Conservation (phyloP, 2,113 vertebrate species). For the Diglossa brunneiventris region DNA sequence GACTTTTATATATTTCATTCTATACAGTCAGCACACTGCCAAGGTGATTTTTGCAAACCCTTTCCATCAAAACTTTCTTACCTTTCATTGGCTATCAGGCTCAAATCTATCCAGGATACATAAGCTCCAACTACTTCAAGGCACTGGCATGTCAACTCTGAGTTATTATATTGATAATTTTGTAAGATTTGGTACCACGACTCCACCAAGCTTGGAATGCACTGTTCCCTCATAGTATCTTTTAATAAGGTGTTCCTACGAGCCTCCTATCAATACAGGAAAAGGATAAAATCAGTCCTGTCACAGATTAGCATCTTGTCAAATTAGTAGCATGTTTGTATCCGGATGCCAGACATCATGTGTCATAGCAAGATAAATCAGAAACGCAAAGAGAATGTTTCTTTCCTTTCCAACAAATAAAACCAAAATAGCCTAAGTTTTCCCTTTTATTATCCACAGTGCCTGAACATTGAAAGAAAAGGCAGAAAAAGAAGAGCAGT, state of each 20-base stretch:
- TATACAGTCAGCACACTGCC: not conserved
- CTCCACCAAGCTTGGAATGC: conserved; percentile 95
- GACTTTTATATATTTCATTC: not conserved
- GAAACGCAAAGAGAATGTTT: not conserved
- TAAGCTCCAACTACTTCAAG: conserved; percentile 97
- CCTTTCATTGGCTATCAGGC: conserved; percentile 98
- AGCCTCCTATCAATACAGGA: conserved; percentile 78
- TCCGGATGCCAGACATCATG: not conserved
- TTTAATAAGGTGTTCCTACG: conserved; percentile 95
- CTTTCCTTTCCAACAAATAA: not conserved
- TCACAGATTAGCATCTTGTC: not conserved
- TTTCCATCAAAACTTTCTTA: conserved; percentile 36
- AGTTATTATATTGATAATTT: conserved; percentile 90
- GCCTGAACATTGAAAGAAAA: not conserved
- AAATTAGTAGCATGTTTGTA: not conserved
- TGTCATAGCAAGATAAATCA: not conserved
- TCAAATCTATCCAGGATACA: conserved; percentile 98
- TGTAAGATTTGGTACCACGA: conserved; percentile 99
- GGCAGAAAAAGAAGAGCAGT: not conserved
- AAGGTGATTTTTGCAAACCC: not conserved
- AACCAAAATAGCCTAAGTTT: not conserved
- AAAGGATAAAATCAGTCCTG: not conserved
- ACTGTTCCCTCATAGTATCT: conserved; percentile 94
- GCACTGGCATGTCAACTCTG: conserved; percentile 97
- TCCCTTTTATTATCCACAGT: not conserved